phyloP scores from a whole-genome alignment of 2,888 invertebrate genomes.

The Synanthedon andrenaeformis region DNA sequence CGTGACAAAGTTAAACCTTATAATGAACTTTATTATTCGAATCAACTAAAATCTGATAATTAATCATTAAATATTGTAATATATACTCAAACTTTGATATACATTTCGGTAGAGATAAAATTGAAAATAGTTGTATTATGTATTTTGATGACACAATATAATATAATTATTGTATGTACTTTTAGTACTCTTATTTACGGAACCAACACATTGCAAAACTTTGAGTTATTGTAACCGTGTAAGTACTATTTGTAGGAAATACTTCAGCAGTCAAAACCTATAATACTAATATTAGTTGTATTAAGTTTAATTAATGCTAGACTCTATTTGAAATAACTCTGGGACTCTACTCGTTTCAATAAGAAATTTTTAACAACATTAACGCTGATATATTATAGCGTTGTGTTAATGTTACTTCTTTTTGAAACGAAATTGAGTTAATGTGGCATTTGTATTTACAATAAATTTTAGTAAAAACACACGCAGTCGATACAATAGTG shows the following conservation, averaged over 20 bases:
- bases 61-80: background rate
- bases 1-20: background rate
- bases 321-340: conserved; percentile 5
- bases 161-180: background rate
- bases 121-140: background rate
- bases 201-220: conserved; percentile 11
- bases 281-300: background rate
- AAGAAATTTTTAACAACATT: conserved; percentile 22
- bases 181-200: conserved; percentile 10
- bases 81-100: background rate
- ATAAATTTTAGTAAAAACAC: conserved; percentile 36
- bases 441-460: conserved; percentile 21
- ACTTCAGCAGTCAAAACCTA: conserved; percentile 14
- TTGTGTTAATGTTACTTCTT: conserved; percentile 10
- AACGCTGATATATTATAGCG: conserved; percentile 13
- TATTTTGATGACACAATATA: background rate
- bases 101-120: background rate
- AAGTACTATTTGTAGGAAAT: conserved; percentile 6
- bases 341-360: conserved; percentile 13
- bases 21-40: background rate
- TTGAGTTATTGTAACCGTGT: conserved; percentile 2
- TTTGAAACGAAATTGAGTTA: conserved; percentile 11
- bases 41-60: background rate
- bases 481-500: conserved; percentile 35
- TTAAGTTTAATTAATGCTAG: background rate